Base-by-base conservation (phyloP, 2,888 invertebrate species). In the Crematogaster levior region DNA sequence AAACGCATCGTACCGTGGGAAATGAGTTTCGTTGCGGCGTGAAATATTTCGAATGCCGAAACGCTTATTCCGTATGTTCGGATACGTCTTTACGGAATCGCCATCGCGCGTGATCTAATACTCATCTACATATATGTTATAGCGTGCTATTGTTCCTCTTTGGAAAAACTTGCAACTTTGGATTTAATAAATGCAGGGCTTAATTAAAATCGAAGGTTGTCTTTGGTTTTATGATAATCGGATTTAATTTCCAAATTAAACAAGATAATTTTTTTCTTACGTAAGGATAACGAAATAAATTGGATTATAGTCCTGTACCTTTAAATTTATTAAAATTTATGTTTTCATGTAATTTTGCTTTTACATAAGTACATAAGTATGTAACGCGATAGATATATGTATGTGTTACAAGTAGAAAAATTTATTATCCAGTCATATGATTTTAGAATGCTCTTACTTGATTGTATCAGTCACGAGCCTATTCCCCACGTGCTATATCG, bases 1-100 rank as follows among this genome's bases (percentile, higher is more conserved):
- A 66, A 82, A 60, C 30, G 68, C 61, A 7, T 66, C 58, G 80
- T 79, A 34, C 34, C 61, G 46, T 68, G 79, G 48, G 58, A 81
- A 80, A 82, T 82, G 68, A 79, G 43, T 81, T 79, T 63, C 37
- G 61, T 30, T 40, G 63, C 48, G n/a, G 12, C 18, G 24, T 18
- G 46, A 24, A n/a, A 79, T 60, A 74, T 60, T 18, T 60, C 75
- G 48, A 46, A 74, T 74, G 40, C 72, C 80, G 48, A 27, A 46
- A 80, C 51, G 15, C 30, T 30, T 58, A 37, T 37, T 74, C 10
- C 58, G 12, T 37, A 46, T 15, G 37, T 70, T 72, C 30, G 46
- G 34, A 65, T 63, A 65, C 21, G 21, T 63, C 65, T 65, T 18
- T 15, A 7, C 63, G n/a, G 21, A 34, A 40, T 15, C 18, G 43